Percentiles rank a stretch among this genome's conserved stretches.
Evolutionary conservation across 2,888 invertebrate species (phyloP).

Genomic region (Enoplolaimus lenunculus): DNA sequence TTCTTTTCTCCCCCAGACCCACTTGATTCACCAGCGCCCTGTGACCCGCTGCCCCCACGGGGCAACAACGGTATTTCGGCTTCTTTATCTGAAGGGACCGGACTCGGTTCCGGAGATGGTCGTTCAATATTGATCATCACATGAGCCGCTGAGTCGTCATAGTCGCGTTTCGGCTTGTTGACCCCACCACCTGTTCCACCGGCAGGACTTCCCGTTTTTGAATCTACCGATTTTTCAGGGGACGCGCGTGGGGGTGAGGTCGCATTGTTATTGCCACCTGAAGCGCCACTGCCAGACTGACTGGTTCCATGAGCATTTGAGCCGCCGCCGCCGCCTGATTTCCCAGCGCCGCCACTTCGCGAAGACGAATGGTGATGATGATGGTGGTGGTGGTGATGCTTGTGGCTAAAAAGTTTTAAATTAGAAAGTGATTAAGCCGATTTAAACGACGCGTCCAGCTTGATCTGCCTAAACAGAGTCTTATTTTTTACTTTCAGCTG

Average conservation of each 20-base stretch:
- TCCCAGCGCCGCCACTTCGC: too few species aligned
- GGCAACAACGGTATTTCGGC: constrained; percentile 15
- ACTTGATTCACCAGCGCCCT: background rate
- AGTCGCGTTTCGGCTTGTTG: background rate
- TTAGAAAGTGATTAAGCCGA: too few species aligned
- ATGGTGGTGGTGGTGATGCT: too few species aligned
- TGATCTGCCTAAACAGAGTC: too few species aligned
- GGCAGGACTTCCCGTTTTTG: background rate
- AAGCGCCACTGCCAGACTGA: background rate
- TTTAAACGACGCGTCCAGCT: too few species aligned
- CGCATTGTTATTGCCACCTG: background rate
- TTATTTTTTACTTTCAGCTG: too few species aligned
- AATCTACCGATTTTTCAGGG: background rate
- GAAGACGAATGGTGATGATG: too few species aligned
- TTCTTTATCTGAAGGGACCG: background rate
- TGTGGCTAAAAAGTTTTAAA: too few species aligned
- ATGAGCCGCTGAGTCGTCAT: constrained; percentile 18
- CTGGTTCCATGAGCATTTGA: background rate
- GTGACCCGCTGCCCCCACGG: background rate
- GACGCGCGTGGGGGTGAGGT: background rate
- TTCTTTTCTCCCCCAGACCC: background rate
- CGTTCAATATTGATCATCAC: constrained; percentile 22
- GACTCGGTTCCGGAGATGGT: constrained; percentile 18
- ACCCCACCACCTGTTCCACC: constrained; percentile 3
- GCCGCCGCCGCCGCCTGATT: background rate